Percentiles rank a stretch among this genome's conserved stretches.
phyloP scores from a whole-genome alignment of 2,113 vertebrate species.

The Protomyctophum bolini region DNA sequence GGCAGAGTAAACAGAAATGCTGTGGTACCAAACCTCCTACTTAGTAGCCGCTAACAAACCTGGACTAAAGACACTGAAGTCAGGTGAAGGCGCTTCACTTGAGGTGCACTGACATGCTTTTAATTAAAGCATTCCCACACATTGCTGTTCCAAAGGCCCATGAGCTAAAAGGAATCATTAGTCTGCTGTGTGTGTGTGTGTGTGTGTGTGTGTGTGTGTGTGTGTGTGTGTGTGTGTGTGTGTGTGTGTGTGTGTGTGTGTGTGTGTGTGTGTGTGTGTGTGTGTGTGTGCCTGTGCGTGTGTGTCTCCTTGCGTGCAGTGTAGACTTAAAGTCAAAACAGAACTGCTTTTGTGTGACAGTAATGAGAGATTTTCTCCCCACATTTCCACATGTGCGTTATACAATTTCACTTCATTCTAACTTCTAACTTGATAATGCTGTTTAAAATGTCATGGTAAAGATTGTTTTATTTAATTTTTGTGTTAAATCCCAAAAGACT shows the following conservation, averaged over 20 bases:
- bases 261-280: no score
- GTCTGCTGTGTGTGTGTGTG: conserved; percentile 38
- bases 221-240: background rate
- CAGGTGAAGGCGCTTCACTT: conserved; percentile 87
- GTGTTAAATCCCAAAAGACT: no score
- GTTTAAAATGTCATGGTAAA: no score
- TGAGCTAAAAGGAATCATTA: conserved; percentile 74
- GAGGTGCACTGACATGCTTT: conserved; percentile 92
- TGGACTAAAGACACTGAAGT: conserved; percentile 80
- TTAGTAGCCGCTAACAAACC: conserved; percentile 79
- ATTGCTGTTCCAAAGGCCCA: conserved; percentile 71
- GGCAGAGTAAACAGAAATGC: conserved; percentile 76
- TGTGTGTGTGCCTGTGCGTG: background rate
- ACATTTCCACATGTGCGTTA: no score
- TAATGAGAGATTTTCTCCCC: conserved; percentile 78
- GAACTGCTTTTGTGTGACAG: conserved; percentile 85
- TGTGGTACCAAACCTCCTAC: conserved; percentile 61
- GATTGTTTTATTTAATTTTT: no score
- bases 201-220: background rate
- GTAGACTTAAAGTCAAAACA: conserved; percentile 62
- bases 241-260: conserved; percentile 5
- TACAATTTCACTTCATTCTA: no score
- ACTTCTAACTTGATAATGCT: no score
- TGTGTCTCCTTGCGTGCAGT: background rate
- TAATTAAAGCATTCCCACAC: conserved; percentile 96